phyloP scores from a whole-genome alignment of 2,113 vertebrate genomes.

The Perccottus glenii region DNA sequence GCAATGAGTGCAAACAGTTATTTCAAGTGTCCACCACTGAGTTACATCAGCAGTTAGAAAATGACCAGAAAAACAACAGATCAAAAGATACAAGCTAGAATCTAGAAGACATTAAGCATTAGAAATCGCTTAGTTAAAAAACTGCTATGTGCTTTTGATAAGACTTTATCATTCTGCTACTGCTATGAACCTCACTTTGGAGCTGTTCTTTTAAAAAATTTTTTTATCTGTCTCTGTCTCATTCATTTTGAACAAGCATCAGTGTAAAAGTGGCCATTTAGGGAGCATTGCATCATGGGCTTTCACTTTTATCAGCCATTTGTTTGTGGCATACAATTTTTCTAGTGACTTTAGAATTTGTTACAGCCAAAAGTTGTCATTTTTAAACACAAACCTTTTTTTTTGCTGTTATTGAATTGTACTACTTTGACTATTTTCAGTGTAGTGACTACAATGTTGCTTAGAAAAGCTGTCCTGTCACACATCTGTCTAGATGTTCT shows the following conservation, averaged over 20 bases:
- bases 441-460: no score
- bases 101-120: background rate
- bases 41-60: background rate
- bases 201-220: no score
- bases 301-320: background rate
- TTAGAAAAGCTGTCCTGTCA: no score
- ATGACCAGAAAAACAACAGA: background rate
- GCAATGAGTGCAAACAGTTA: background rate
- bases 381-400: background rate
- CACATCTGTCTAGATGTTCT: no score
- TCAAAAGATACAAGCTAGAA: slow-evolving; percentile 1
- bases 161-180: background rate
- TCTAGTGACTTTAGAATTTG: slow-evolving; percentile 1
- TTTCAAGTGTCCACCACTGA: background rate
- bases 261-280: slow-evolving; percentile 1
- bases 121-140: background rate
- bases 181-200: background rate
- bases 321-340: slow-evolving; percentile 1
- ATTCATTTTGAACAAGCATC: background rate
- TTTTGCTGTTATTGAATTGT: no score
- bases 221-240: background rate
- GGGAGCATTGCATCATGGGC: slow-evolving; percentile 5
- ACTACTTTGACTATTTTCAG: no score
- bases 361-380: slow-evolving; percentile 2
- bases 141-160: background rate